These are phyloP conservation scores for Atethmia centrago DNA, from an alignment of 2,888 invertebrate genomes.

Conservation along the genomic window DNA sequence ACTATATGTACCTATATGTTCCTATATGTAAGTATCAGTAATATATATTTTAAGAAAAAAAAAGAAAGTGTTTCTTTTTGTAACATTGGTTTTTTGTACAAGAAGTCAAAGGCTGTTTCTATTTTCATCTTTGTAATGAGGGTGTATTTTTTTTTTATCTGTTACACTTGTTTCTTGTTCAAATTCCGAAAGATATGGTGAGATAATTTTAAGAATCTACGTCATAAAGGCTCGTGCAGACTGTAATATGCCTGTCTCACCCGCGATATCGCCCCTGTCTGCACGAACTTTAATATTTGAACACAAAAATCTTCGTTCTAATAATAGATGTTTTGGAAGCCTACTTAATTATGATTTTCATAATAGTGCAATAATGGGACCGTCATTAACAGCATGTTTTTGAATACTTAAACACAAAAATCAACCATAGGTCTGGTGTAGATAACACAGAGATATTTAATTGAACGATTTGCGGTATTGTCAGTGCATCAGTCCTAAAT, in stretches of 20 bases:
- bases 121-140: not conserved
- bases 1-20: too few species aligned
- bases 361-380: not conserved
- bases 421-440: not conserved
- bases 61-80: not conserved
- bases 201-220: not conserved
- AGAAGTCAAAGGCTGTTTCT: not conserved
- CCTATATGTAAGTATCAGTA: not conserved
- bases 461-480: slow-evolving; percentile 19
- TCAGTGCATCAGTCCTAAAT: slow-evolving; percentile 25
- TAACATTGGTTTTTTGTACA: too few species aligned
- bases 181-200: not conserved
- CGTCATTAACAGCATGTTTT: not conserved
- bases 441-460: not conserved
- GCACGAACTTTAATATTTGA: not conserved
- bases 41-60: not conserved
- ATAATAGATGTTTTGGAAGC: not conserved
- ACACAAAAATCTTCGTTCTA: not conserved
- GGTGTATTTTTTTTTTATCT: not conserved
- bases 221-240: too few species aligned
- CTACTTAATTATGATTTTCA: not conserved
- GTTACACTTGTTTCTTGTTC: not conserved
- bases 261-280: too few species aligned
- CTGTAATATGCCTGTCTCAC: too few species aligned
- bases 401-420: slow-evolving; percentile 5